Base-by-base conservation (phyloP, 2,797 vertebrate genomes). In the Rhabdophis nuchalis region DNA sequence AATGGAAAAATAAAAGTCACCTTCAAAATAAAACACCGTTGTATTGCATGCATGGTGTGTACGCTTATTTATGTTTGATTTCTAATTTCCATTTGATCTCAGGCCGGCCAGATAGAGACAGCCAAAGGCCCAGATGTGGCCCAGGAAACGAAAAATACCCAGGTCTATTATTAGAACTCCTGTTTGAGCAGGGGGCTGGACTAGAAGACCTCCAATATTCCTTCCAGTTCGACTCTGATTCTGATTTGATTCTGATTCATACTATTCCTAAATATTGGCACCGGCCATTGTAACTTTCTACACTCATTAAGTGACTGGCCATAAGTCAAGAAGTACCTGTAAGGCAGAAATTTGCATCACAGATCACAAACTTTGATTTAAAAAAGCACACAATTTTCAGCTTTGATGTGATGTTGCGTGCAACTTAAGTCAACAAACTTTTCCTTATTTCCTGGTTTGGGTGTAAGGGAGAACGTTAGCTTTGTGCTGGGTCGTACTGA, bases 31-130 rank as follows among this genome's bases (percentile, higher is more conserved):
- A 64, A 64, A 64, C 29, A 12, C 12, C 0, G 12, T 27, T 27
- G 20, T 25, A 2, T 27, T 60, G 25, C 3, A 1, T 60, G 57
- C 57, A 58, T 58, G 57, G 57, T 58, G 23, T 58, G 57, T 25
- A 8, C 2, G 25, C 25, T 10, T n/a, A 64, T n/a, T n/a, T 14
- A 64, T 13, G 14, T 64, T n/a, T 64, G 61, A 64, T 64, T 14
- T 64, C 13, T 64, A 64, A 64, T 64, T 64, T n/a, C 61, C 29
- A 3, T 14, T 64, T 6, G 61, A 64, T n/a, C 29, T 64, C 29
- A n/a, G 0, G 5, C 0, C 1, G 61, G 29, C 29, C 5, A 2
- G 61, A n/a, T 1, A n/a, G 13, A 29, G 29, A n/a, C 13, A 64
- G 5, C 29, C 61, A 64, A 64, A 64, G 27, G 29, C 29, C 12